A percentile compares a stretch with the other conserved stretches of the same genome.
These are phyloP conservation scores for Atlantisia rogersi DNA, from an alignment of 2,113 vertebrate species.

Conservation along the genomic window DNA sequence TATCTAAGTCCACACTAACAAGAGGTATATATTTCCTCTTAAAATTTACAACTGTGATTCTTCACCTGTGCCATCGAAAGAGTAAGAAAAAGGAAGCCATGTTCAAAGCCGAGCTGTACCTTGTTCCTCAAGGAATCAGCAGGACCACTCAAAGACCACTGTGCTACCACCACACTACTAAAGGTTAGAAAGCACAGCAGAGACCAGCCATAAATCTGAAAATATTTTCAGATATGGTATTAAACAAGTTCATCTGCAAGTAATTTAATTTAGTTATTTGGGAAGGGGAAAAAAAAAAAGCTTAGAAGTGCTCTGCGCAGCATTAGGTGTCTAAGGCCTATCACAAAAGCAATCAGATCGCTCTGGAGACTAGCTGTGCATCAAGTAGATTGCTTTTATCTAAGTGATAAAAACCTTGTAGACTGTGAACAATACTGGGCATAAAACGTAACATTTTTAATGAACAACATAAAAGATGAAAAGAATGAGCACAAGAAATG, in stretches of 20 bases:
- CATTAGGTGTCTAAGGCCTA: conserved; percentile 44
- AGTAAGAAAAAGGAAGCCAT: not conserved
- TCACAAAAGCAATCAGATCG: conserved; percentile 65
- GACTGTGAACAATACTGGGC: conserved; percentile 66
- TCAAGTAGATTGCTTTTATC: conserved; percentile 70
- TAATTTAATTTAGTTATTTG: conserved; percentile 58
- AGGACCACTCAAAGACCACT: not conserved
- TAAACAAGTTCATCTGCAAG: conserved; percentile 41
- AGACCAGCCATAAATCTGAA: not conserved
- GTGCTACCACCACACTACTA: not conserved
- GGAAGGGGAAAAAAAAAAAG: not conserved
- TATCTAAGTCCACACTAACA: not conserved
- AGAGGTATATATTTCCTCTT: not conserved
- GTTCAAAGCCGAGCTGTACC: not conserved
- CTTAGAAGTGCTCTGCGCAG: not conserved
- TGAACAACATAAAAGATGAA: conserved; percentile 66
- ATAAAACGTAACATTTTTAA: conserved; percentile 68
- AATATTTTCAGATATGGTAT: not conserved
- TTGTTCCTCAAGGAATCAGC: not conserved
- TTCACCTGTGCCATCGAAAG: not conserved
- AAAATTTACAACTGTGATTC: not conserved
- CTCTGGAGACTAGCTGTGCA: conserved; percentile 64
- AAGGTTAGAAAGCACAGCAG: not conserved
- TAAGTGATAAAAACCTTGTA: conserved; percentile 73
- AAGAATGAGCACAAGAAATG: conserved; percentile 35